Evolutionary conservation across 2,113 vertebrate species (phyloP).

Genomic region (Tenebrosternarchus preto): DNA sequence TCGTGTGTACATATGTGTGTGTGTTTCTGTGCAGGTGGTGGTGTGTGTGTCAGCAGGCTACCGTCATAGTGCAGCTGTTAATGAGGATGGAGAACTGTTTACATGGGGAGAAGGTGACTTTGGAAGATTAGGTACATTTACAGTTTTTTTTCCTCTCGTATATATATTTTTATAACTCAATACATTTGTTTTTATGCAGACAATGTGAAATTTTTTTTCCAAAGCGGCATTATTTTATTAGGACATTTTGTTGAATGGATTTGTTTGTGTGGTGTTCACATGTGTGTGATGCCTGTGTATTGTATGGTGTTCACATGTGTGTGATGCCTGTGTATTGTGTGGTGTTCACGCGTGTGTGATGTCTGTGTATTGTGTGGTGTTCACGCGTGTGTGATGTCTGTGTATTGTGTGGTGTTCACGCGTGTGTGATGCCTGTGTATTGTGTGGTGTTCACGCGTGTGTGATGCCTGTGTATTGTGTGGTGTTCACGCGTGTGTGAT

Average conservation of each 20-base stretch:
- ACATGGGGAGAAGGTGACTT: conserved; percentile 83
- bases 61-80: conserved; percentile 81
- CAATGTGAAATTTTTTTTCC: neutral
- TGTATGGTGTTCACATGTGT: too few species aligned
- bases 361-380: too few species aligned
- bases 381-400: neutral
- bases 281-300: neutral
- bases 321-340: too few species aligned
- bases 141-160: too few species aligned
- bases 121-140: conserved; percentile 73
- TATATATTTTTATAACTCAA: neutral
- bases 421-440: too few species aligned
- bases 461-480: too few species aligned
- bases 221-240: neutral
- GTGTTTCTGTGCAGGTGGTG: conserved; percentile 70
- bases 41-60: conserved; percentile 82
- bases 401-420: conserved; percentile 61
- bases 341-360: too few species aligned
- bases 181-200: neutral
- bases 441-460: too few species aligned
- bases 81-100: conserved; percentile 80
- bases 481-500: too few species aligned
- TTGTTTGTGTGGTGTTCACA: neutral
- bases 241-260: neutral
- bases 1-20: neutral